Evolutionary conservation across 2,888 invertebrate species (phyloP), one percentile per base, ranked within the genome.

Genomic region (Sarcophaga variegata): DNA sequence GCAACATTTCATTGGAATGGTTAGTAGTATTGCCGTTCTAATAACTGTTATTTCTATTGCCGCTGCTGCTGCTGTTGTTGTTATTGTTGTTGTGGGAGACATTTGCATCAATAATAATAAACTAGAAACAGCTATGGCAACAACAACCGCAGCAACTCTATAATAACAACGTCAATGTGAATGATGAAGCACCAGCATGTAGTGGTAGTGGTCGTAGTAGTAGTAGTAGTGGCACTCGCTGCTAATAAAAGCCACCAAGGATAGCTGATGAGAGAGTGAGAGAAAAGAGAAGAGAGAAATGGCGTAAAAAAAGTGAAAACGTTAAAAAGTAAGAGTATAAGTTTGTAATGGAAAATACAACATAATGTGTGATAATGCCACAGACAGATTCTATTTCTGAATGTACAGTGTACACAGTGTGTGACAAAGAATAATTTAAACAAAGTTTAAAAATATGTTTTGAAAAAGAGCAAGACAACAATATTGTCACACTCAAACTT

Each of bases 1-100:
- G 45, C 71, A 54, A 80, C 64, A 54, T 54, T 54, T 54, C 54
- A 72, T 67, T 67, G 37, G 37, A 0, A 37, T 37, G 37, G 66
- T 22, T 49, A 17, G 25, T 17, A 17, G 17, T 54, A 60, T 20
- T n/a, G 27, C 11, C 6, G 12, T 62, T n/a, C 3, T 47, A 22
- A 60, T 20, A 11, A 27, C 11, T 12, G 12, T 62, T n/a, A 4
- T 47, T n/a, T 62, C 54, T 47, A 49, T 17, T 6, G 14, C 45
- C 20, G 8, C 10, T 37, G 37, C 22, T 54, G 70, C 10, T 22
- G 54, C 17, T 25, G 25, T 49, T n/a, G 22, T 54, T 25, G 3
- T 10, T 62, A n/a, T 62, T 62, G 12, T 14, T 49, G 14, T 49
- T 54, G 54, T 54, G 17, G 14, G 10, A 54, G 17, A 54, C 54